These are phyloP conservation scores for Cossypha dichroa DNA, from an alignment of 2,797 vertebrate species.

Conservation along the genomic window DNA sequence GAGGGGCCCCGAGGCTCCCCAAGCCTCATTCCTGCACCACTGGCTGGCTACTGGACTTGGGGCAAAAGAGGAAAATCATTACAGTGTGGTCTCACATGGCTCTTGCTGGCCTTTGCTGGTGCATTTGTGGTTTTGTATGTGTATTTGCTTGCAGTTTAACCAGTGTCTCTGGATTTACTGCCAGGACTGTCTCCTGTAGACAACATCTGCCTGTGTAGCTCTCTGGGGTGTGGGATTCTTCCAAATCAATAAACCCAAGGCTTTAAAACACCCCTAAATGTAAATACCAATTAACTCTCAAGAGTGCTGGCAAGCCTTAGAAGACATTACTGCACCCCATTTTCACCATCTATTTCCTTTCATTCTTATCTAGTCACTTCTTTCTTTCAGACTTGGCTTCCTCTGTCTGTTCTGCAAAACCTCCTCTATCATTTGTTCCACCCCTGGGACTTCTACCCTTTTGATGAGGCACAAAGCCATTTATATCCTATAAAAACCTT, in stretches of 20 bases:
- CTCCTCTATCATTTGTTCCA: constrained; percentile 20
- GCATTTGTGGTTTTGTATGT: not conserved
- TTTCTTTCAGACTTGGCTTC: not conserved
- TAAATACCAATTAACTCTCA: not conserved
- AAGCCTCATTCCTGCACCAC: not conserved
- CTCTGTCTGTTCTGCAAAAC: not conserved
- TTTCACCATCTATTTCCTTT: not conserved
- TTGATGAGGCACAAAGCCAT: not conserved
- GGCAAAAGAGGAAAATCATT: not conserved
- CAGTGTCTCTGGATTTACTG: not conserved
- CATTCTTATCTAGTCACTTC: not conserved
- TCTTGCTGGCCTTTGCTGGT: not conserved
- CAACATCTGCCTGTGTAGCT: not conserved
- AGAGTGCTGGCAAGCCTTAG: not conserved
- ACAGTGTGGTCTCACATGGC: not conserved
- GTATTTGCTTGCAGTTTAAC: not conserved
- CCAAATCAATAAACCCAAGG: not conserved
- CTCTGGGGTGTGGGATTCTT: not conserved
- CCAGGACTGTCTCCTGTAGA: not conserved
- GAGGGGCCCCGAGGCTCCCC: not conserved
- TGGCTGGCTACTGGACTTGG: not conserved
- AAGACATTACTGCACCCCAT: not conserved
- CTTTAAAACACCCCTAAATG: not conserved
- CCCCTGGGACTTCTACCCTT: not conserved
- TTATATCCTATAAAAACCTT: constrained; percentile 24